Percentiles rank a stretch among this genome's conserved stretches.
Conservation (phyloP, 2,888 invertebrate species). For the Agrotis ipsilon region DNA sequence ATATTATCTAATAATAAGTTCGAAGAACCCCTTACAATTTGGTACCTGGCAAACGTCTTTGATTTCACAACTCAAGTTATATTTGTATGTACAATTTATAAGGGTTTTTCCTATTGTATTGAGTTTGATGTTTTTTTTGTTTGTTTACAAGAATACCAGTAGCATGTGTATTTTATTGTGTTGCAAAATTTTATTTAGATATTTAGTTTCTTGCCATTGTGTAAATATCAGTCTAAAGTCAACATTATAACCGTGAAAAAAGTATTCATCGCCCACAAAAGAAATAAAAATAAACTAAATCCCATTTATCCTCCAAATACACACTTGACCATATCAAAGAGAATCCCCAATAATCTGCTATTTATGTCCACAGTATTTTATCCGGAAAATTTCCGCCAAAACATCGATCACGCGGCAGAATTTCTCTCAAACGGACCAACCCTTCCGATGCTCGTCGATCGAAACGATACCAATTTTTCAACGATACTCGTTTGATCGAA, state of each 20-base stretch:
- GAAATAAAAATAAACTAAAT: conserved; percentile 10
- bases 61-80: conserved; percentile 44
- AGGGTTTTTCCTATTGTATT: background rate
- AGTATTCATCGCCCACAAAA: background rate
- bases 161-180: background rate
- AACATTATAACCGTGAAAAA: background rate
- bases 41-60: conserved; percentile 48
- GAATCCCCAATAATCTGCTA: conserved; percentile 51
- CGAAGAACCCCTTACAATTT: conserved; percentile 41
- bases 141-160: background rate
- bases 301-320: conserved; percentile 16
- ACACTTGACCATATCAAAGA: conserved; percentile 35
- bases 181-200: too few species aligned
- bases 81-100: conserved; percentile 25
- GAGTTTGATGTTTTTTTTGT: background rate
- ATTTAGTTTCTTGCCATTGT: too few species aligned
- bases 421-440: conserved; percentile 59
- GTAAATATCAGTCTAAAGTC: background rate
- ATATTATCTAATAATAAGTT: conserved; percentile 52
- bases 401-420: conserved; percentile 64
- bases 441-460: conserved; percentile 55
- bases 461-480: conserved; percentile 68
- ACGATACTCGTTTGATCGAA: conserved; percentile 70
- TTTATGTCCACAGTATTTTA: conserved; percentile 51
- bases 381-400: conserved; percentile 59